Evolutionary conservation across 2,113 vertebrate genomes (phyloP), one percentile per base, ranked within the genome.

Genomic region (Micronycteris hirsuta): DNA sequence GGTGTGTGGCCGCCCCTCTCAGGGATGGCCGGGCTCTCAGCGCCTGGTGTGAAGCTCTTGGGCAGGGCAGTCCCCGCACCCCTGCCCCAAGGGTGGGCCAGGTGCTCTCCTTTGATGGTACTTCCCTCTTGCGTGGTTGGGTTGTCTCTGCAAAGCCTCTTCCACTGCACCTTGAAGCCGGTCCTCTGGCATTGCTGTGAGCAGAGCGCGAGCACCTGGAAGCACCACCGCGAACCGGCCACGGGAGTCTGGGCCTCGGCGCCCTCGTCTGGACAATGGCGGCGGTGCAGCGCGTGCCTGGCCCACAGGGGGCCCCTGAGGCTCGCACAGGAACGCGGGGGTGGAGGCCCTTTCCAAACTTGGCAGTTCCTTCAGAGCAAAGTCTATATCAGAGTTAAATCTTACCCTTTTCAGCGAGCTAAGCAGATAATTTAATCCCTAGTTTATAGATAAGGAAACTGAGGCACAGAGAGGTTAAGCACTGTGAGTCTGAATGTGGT

Each of bases 391-490:
- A 47, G 74, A 54, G 20, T 33, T n/a, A 19, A 68, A 74, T 33
- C 76, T 76, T 19, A 7, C 20, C 24, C 49, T 89, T 71, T 54
- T 28, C 24, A 54, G 70, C 17, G 14, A 84, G 47, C 38, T 54
- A 24, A 45, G 6, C 22, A 74, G 43, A 11, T 56, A 0, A 13
- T 56, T 58, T 58, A 17, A 41, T 24, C 33, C 65, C 56, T 67
- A 19, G 49, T 70, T 88, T 31, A 77, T 3, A 70, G 71, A 52
- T 3, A 41, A 67, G 84, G 61, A 93, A 67, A 61, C 73, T 4
- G 71, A 93, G 54, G 20, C 83, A 86, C 43, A 38, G 61, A 70
- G 76, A 68, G n/a, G 49, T 71, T n/a, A 83, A 24, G 24, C n/a
- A 19, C 80, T 31, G 12, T 28, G 33, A 56, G 15, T 58, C 74